phyloP scores from a whole-genome alignment of 1,140 invertebrate genomes.

The Magallana ariakensis region DNA sequence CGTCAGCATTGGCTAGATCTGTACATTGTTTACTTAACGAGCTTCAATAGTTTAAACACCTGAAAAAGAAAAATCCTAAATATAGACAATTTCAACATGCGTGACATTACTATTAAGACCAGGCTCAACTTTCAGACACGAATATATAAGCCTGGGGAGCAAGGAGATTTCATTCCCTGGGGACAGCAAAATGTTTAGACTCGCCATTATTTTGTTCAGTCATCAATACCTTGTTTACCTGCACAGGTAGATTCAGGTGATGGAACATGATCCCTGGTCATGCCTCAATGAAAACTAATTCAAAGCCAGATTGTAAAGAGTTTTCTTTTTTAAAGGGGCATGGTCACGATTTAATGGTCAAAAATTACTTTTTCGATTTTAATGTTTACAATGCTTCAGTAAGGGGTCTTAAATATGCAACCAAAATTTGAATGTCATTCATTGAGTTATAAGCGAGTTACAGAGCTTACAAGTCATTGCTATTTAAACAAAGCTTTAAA shows the following conservation, averaged over 20 bases:
- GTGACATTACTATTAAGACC: not conserved
- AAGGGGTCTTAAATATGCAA: no score
- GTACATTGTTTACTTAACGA: not conserved
- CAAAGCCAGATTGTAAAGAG: not conserved
- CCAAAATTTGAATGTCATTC: no score
- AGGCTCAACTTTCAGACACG: not conserved
- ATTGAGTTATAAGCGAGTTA: no score
- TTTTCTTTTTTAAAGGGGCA: no score
- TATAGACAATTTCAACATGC: not conserved
- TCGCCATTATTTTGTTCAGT: not conserved
- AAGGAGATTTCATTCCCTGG: no score
- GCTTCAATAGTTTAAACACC: not conserved
- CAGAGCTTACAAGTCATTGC: no score
- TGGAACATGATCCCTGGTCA: constrained; percentile 1
- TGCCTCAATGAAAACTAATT: not conserved
- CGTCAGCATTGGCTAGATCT: not conserved
- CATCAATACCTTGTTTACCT: not conserved
- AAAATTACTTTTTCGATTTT: no score
- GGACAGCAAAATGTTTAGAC: no score
- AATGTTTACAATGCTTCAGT: no score
- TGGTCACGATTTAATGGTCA: no score
- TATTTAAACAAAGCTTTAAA: no score
- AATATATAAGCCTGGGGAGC: no score
- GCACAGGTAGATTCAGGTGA: not conserved
- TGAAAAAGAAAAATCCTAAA: constrained; percentile 33